Base-by-base conservation (phyloP, 2,888 invertebrate genomes). In the Macrosiphum euphorbiae region DNA sequence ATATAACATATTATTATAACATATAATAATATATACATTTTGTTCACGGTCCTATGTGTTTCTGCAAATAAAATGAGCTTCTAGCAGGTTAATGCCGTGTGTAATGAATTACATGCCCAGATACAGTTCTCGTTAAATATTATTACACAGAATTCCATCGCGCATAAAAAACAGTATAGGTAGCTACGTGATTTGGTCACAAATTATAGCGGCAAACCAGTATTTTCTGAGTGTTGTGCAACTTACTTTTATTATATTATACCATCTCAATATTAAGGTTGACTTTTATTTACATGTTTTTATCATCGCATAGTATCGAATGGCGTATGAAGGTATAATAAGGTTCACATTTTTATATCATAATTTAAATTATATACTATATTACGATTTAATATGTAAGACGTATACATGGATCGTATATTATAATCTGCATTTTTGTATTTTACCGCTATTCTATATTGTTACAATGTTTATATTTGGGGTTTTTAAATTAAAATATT, bases 101-200 rank as follows among this genome's bases (percentile, higher is more conserved):
- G 47, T 47, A 50, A 55, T 92, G 91, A 88, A 67, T 88, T 91
- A 41, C 67, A 67, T 52, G 67, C 67, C 88, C 67, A 92, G 88
- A 87, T 92, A 92, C 88, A 92, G 92, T 88, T 88, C 67, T 92
- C 67, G 88, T 92, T 88, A 88, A 52, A 88, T 41, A 87, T 47
- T 86, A 67, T 92, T 52, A 52, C 52, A 50, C 20, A 67, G 52
- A 88, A 92, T 92, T 92, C 67, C 92, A n/a, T 88, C 44, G 92
- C 52, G 28, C 88, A 78, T 44, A 88, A 78, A 78, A 50, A 88
- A 88, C 50, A n/a, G 55, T 58, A 78, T n/a, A 90, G n/a, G 52
- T 91, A 44, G 16, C 11, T 92, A 92, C 92, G 92, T 92, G 92
- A 92, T 92, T 92, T 92, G 92, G 92, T 52, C 88, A 88, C 92